phyloP scores from a whole-genome alignment of 2,113 vertebrate genomes.

The Smithornis capensis region DNA sequence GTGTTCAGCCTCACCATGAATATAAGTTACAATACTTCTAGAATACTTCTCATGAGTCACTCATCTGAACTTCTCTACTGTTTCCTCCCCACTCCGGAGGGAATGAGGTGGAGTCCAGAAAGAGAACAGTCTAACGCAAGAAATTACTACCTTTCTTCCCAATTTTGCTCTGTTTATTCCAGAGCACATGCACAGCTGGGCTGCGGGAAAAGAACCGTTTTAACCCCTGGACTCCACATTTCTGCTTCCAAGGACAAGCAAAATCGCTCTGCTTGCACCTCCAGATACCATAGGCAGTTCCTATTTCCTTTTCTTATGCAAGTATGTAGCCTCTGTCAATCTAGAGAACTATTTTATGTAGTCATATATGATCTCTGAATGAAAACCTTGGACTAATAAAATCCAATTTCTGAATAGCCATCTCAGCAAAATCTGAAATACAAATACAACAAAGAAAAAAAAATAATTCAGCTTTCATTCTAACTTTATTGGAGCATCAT shows the following conservation, averaged over 20 bases:
- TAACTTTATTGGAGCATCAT: neutral
- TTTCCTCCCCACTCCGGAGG: conserved; percentile 41
- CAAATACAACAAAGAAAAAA: neutral
- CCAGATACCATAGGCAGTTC: neutral
- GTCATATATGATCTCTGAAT: neutral
- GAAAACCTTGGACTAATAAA: neutral
- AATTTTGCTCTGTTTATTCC: neutral
- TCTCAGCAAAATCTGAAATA: neutral
- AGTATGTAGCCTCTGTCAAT: neutral
- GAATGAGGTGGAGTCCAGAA: conserved; percentile 51
- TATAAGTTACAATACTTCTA: conserved; percentile 2
- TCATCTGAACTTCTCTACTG: conserved; percentile 1
- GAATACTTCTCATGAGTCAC: conserved; percentile 35
- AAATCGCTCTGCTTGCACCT: neutral
- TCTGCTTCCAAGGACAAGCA: neutral
- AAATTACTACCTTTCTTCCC: conserved; percentile 37
- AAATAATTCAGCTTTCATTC: neutral
- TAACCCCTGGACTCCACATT: neutral
- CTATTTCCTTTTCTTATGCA: neutral
- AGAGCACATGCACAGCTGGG: neutral
- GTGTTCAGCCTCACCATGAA: neutral
- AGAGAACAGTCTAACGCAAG: neutral
- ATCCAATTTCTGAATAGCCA: neutral
- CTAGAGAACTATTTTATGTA: neutral
- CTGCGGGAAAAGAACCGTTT: neutral